These are phyloP conservation scores for Lingula anatina DNA, from an alignment of 2,888 invertebrate genomes.

Conservation along the genomic window DNA sequence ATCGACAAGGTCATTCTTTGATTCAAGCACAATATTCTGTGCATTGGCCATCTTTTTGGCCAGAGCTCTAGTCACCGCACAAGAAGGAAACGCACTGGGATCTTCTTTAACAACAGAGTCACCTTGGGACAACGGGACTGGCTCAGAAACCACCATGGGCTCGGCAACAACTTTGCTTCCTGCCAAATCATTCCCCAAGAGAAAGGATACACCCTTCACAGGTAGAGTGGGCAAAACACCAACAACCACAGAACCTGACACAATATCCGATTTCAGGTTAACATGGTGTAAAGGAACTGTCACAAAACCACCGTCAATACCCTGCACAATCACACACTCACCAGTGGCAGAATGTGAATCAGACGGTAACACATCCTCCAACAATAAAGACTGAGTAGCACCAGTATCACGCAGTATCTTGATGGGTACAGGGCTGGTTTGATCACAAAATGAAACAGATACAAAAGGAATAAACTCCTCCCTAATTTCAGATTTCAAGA, in stretches of 20 bases:
- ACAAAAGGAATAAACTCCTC: conserved; percentile 12
- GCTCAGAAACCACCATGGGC: not conserved
- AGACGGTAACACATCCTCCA: conserved; percentile 6
- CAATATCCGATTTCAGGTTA: conserved; percentile 1
- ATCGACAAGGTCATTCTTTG: not conserved
- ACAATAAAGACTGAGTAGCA: conserved; percentile 13
- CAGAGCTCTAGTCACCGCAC: not conserved
- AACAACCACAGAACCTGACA: conserved; percentile 1
- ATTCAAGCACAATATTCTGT: no score
- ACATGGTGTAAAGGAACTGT: conserved; percentile 12
- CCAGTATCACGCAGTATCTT: conserved; percentile 13
- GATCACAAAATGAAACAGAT: conserved; percentile 8
- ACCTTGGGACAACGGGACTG: not conserved
- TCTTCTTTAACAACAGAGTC: not conserved
- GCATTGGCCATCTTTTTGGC: no score
- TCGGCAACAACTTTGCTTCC: not conserved
- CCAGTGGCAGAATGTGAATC: not conserved
- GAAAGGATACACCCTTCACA: not conserved
- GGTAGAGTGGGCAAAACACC: not conserved
- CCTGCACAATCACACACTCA: not conserved
- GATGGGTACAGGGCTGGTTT: conserved; percentile 1
- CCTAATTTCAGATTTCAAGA: no score
- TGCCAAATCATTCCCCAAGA: not conserved
- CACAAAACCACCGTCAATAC: not conserved
- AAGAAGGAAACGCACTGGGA: not conserved